Conservation (phyloP, 1,140 invertebrate species). For the Ylistrum balloti region DNA sequence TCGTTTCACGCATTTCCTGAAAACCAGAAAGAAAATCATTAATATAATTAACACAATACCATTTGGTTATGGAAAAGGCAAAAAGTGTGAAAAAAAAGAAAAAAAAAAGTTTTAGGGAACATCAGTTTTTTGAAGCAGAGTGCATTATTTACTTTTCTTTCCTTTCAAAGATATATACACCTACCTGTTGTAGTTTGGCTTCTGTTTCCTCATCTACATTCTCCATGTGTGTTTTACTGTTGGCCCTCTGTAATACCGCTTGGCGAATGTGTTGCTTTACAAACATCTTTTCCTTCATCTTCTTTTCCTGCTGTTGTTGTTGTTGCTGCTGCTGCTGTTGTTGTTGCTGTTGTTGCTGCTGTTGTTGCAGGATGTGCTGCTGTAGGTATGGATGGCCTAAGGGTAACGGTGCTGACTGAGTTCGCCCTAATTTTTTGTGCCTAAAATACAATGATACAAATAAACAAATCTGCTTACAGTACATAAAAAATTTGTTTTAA, state of each 20-base stretch:
- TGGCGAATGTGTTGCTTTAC: slow-evolving; percentile 91
- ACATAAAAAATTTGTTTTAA: no score
- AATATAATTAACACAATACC: no score
- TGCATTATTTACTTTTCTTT: no score
- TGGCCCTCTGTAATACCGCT: slow-evolving; percentile 91
- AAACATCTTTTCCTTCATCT: slow-evolving; percentile 65
- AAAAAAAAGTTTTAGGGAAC: no score
- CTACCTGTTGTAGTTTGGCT: slow-evolving; percentile 83
- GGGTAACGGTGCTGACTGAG: slow-evolving; percentile 90
- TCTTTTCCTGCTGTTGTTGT: slow-evolving; percentile 56
- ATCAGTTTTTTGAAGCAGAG: no score
- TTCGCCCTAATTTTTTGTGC: slow-evolving; percentile 79
- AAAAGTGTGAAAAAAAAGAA: no score
- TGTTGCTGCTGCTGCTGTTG: slow-evolving; percentile 55
- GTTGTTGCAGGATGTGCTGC: slow-evolving; percentile 86
- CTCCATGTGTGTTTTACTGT: slow-evolving; percentile 87
- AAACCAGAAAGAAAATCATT: slow-evolving; percentile 45
- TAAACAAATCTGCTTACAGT: neutral
- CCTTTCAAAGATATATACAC: neutral
- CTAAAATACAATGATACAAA: slow-evolving; percentile 59
- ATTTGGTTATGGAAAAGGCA: no score
- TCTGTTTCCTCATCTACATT: slow-evolving; percentile 86
- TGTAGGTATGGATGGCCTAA: slow-evolving; percentile 96
- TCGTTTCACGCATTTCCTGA: slow-evolving; percentile 83
- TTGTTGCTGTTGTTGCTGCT: slow-evolving; percentile 85